Base-by-base conservation (phyloP, 2,888 invertebrate species). In the Choreutis nemorana region DNA sequence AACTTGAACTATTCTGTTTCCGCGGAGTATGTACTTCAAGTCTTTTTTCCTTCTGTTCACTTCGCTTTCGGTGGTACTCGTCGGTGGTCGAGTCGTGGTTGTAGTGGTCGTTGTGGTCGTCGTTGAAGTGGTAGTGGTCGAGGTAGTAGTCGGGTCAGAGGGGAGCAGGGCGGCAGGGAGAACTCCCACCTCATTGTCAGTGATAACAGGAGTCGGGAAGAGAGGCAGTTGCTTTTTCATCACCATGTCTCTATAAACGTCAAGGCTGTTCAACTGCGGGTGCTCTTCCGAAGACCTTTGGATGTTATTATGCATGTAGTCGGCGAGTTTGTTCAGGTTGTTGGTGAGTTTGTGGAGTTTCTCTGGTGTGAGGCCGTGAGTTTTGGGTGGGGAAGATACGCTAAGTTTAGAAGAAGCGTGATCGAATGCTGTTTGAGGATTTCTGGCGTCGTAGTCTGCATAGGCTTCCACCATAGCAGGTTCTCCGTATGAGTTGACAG, bases 1-100 rank as follows among this genome's bases (percentile, higher is more conserved):
- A 54, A 72, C 68, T 64, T 67, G 59, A 45, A 79, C 57, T 42
- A 79, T 79, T 62, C 51, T 73, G 68, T 79, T 78, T 41, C 79
- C 79, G 36, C 75, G 67, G 10, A 80, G 65, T 47, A 66, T 62
- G 50, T 59, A 79, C 50, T 67, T 73, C 41, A 64, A 50, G 42
- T 75, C 77, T 55, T 70, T 73, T 53, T 50, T 55, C 39, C 53
- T 49, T 41, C 71, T 65, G 46, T 53, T 60, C 33, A 49, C 62
- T 39, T 60, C 59, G 36, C 40, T 50, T 24, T 44, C 45, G 3
- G 61, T 63, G 26, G 50, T 41, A 29, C 47, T 55, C 40, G 51
- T 49, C 45, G 59, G 53, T 45, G 40, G 55, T 55, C 23, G 55
- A 53, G 24, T 52, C 46, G 24, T 56, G 38, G 3, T 47, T 14